Evolutionary conservation across 2,888 invertebrate genomes (phyloP).

Genomic region (Dasysyrphus albostriatus): DNA sequence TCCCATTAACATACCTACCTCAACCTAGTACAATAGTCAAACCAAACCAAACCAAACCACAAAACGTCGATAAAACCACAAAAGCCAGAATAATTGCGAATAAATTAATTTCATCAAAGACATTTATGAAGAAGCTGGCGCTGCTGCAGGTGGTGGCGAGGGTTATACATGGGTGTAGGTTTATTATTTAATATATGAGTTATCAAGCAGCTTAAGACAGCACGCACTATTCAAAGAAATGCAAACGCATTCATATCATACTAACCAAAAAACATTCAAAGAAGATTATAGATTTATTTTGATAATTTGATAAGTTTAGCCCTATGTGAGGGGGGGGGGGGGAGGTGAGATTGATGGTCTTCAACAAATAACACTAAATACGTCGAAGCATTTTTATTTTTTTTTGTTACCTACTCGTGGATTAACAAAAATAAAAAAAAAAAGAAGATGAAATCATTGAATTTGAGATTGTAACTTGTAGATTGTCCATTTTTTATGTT

Average conservation of each 20-base stretch:
- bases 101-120: conserved; percentile 64
- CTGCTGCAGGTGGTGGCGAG: too few species aligned
- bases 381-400: neutral
- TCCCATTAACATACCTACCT: conserved; percentile 19
- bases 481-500: neutral
- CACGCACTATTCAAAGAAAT: conserved; percentile 11
- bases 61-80: conserved; percentile 54
- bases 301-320: neutral
- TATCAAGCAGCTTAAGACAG: conserved; percentile 34
- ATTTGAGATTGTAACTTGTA: neutral
- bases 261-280: neutral
- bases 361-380: neutral
- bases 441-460: neutral
- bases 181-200: conserved; percentile 51
- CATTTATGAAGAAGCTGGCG: neutral
- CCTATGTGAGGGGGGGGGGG: neutral
- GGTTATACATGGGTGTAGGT: neutral
- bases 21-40: neutral
- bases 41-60: conserved; percentile 7
- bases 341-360: neutral
- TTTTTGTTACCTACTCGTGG: too few species aligned
- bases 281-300: neutral
- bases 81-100: conserved; percentile 58
- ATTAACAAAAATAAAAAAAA: too few species aligned
- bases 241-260: conserved; percentile 4